Conservation (phyloP, 2,888 invertebrate species). For the Opisthograptis luteolata region DNA sequence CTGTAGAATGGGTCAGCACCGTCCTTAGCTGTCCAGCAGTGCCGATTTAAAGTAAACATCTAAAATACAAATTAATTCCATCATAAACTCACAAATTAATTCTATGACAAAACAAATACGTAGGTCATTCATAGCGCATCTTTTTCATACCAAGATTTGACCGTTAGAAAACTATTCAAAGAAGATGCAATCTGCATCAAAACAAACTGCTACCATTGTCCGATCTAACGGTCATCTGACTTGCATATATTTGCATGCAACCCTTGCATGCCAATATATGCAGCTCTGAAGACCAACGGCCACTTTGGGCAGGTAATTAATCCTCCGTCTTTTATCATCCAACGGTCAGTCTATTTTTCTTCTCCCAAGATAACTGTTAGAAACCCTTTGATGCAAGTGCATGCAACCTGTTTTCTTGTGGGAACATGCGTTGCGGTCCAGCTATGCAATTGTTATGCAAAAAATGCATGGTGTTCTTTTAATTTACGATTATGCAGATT, state of each 20-base stretch:
- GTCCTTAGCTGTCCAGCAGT: too few relatives aligned
- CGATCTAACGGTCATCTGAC: slow-evolving; percentile 57
- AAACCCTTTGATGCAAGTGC: slow-evolving; percentile 62
- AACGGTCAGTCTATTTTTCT: slow-evolving; percentile 49
- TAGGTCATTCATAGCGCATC: neutral
- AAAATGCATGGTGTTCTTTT: slow-evolving; percentile 56
- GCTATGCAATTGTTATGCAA: slow-evolving; percentile 61
- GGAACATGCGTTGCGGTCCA: slow-evolving; percentile 47
- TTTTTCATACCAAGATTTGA: slow-evolving; percentile 6
- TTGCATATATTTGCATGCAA: slow-evolving; percentile 60
- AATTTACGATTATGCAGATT: slow-evolving; percentile 74
- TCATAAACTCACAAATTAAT: too few relatives aligned
- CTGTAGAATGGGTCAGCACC: too few relatives aligned
- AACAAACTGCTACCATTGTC: slow-evolving; percentile 38
- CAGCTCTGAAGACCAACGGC: slow-evolving; percentile 32
- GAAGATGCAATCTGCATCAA: slow-evolving; percentile 22
- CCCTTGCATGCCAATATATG: slow-evolving; percentile 50
- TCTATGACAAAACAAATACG: too few relatives aligned
- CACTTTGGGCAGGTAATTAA: slow-evolving; percentile 11
- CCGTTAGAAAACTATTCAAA: slow-evolving; percentile 33
- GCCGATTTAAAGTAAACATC: too few relatives aligned
- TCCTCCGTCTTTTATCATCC: slow-evolving; percentile 39
- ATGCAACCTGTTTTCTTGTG: slow-evolving; percentile 64
- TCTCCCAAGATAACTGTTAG: slow-evolving; percentile 18
- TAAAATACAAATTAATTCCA: too few relatives aligned